Evolutionary conservation across 2,888 invertebrate genomes (phyloP), one percentile per base, ranked within the genome.

Genomic region (Entomobrya multifasciata): DNA sequence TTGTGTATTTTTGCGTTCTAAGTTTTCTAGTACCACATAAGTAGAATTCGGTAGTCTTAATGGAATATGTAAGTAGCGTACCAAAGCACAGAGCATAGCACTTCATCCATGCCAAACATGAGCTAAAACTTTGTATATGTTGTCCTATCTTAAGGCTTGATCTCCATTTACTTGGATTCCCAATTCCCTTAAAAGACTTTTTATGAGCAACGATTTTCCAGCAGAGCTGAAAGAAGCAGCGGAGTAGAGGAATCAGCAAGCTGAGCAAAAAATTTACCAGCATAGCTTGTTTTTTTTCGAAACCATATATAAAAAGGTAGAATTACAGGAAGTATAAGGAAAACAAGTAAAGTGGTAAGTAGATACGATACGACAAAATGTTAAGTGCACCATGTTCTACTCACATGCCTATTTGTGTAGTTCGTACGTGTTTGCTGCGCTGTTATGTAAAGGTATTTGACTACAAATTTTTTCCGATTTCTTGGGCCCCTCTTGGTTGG

Each of bases 161-260:
- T 83, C 83, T 83, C 83, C 76, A 83, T 83, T 82, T 74, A 30
- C 62, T 82, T 36, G 62, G 82, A 82, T 82, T 77, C 83, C 83
- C 83, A 83, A 83, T 83, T 83, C 83, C 83, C 83, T 67, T 83
- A 83, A 83, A 83, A 83, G 76, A 83, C 83, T 83, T 83, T 83
- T 83, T 83, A 83, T 83, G 83, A 83, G 76, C 65, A 76, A 83
- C 76, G 83, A 83, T 83, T 83, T 83, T 83, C 76, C 76, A 83
- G 44, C 30, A 67, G 30, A 72, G 72, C n/a, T 36, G 36, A 4
- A 44, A 78, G 62, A 11, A 15, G 36, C 36, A 36, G 36, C 36
- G 36, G 44, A 78, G 62, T 2, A 15, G 15, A 74, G 74, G 52
- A 74, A 52, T 1, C 17, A 74, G 52, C 52, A 52, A 74, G 22